Evolutionary conservation across 2,888 invertebrate genomes (phyloP).

Genomic region (Chloroclystis v-ata): DNA sequence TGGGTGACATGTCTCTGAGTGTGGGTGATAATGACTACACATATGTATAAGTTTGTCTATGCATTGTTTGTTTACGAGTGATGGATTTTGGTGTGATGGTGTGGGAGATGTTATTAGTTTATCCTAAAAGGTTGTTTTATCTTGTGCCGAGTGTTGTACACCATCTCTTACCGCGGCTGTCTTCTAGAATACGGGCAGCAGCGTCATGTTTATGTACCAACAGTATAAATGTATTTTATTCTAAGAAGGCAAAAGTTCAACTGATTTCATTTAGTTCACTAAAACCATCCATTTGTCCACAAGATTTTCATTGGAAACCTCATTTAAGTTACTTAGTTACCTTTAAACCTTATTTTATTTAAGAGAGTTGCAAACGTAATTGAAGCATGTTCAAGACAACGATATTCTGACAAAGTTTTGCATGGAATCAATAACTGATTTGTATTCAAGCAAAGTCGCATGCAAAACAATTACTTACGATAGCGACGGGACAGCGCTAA

Average conservation of each 20-base stretch:
- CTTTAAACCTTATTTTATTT: too few relatives aligned
- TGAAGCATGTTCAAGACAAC: conserved; percentile 8
- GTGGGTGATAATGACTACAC: conserved; percentile 12
- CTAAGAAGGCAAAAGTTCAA: too few relatives aligned
- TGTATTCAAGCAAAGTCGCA: conserved; percentile 19
- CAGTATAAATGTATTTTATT: too few relatives aligned
- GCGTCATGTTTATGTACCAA: too few relatives aligned
- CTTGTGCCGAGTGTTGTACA: neutral
- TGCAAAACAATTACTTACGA: conserved; percentile 21
- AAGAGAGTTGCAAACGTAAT: too few relatives aligned
- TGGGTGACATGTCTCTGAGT: conserved; percentile 8
- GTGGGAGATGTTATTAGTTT: conserved; percentile 1
- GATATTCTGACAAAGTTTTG: neutral
- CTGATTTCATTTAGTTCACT: too few relatives aligned
- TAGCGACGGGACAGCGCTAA: conserved; percentile 13
- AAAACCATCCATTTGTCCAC: too few relatives aligned
- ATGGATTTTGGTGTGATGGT: conserved; percentile 5
- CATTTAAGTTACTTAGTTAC: too few relatives aligned
- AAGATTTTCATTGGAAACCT: too few relatives aligned
- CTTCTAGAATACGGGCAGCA: too few relatives aligned
- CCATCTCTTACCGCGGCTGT: neutral
- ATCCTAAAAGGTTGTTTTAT: neutral
- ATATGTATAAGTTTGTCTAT: neutral
- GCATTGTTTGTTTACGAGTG: conserved; percentile 12
- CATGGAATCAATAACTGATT: conserved; percentile 17